Percentiles rank a stretch among this genome's conserved stretches.
Evolutionary conservation across 2,113 vertebrate genomes (phyloP).

Genomic region (Melanostigma gelatinosum): DNA sequence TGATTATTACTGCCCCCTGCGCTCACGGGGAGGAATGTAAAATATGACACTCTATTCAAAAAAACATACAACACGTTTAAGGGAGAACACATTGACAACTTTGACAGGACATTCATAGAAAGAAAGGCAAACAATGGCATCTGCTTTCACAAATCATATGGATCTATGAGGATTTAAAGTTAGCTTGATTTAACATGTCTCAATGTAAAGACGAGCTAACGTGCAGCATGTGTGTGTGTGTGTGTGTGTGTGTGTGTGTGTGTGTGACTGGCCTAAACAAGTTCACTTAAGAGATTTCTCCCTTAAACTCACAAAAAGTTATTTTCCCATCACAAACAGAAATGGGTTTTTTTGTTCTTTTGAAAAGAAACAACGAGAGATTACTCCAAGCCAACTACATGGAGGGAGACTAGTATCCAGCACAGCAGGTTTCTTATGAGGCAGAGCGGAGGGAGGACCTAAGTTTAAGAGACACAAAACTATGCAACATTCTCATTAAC

Average conservation of each 20-base stretch:
- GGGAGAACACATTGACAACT: constrained; percentile 92
- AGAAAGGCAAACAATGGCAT: constrained; percentile 72
- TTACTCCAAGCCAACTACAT: constrained; percentile 98
- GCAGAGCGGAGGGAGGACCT: constrained; percentile 96
- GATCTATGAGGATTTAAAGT: constrained; percentile 9
- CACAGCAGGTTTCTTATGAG: constrained; percentile 95
- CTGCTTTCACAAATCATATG: constrained; percentile 63
- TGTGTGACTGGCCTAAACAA: constrained; percentile 32
- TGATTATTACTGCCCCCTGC: constrained; percentile 90
- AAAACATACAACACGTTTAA: constrained; percentile 88
- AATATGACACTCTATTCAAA: constrained; percentile 90
- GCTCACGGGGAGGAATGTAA: constrained; percentile 90
- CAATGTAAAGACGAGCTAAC: constrained; percentile 5
- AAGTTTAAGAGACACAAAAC: constrained; percentile 96
- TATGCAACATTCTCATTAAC: constrained; percentile 99
- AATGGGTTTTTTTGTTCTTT: constrained; percentile 76
- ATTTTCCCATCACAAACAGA: constrained; percentile 89
- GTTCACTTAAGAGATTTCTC: constrained; percentile 86
- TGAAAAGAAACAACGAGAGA: constrained; percentile 81
- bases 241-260: neutral
- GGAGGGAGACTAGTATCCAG: constrained; percentile 95
- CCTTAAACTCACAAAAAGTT: constrained; percentile 91
- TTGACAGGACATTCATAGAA: constrained; percentile 83
- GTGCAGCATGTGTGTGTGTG: constrained; percentile 33
- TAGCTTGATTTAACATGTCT: constrained; percentile 33